Evolutionary conservation across 2,797 vertebrate species (phyloP).

Genomic region (Sphenodon punctatus): DNA sequence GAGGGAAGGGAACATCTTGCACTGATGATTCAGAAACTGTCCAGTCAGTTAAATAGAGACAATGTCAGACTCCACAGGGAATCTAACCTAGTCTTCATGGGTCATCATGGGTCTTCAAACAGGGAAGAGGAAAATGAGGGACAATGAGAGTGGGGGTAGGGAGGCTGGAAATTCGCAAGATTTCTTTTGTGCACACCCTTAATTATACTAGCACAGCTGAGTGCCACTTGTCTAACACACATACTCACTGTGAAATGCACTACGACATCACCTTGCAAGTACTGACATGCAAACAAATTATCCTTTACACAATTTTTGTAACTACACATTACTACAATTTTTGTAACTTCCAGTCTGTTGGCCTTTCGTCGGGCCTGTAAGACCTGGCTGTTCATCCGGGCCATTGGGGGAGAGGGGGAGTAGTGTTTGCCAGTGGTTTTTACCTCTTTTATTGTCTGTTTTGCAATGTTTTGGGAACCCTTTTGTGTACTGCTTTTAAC

Average conservation of each 20-base stretch:
- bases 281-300: background rate
- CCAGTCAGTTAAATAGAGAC: constrained; percentile 52
- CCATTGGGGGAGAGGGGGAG: too few species aligned
- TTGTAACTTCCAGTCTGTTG: too few species aligned
- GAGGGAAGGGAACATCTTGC: constrained; percentile 41
- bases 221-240: background rate
- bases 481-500: too few species aligned
- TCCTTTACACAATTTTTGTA: background rate
- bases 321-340: too few species aligned
- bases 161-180: constrained; percentile 43
- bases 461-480: too few species aligned
- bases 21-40: constrained; percentile 51
- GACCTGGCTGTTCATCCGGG: too few species aligned
- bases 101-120: constrained; percentile 28
- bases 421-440: too few species aligned
- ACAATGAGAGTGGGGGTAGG: constrained; percentile 43
- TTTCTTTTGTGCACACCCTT: constrained; percentile 18
- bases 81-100: constrained; percentile 48
- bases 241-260: background rate
- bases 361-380: too few species aligned
- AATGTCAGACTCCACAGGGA: constrained; percentile 39
- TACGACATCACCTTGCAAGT: background rate
- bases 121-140: constrained; percentile 1
- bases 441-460: too few species aligned
- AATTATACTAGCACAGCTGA: background rate